Evolutionary conservation across 1,140 invertebrate species (phyloP).

Genomic region (Neocloeon triangulifer): DNA sequence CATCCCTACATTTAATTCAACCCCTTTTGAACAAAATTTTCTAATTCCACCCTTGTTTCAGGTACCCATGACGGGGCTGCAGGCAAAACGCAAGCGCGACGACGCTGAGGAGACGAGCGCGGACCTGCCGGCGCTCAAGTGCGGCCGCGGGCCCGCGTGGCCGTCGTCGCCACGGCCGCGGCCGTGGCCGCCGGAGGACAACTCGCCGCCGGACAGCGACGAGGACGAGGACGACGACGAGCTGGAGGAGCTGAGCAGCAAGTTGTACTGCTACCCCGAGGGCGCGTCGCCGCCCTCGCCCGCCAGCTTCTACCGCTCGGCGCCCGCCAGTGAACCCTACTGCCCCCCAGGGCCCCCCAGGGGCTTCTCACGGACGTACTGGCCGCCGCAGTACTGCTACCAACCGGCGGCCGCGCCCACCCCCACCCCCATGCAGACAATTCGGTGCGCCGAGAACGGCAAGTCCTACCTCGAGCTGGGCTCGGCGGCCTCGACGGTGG

Average conservation of each 20-base stretch:
- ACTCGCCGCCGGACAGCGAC: slow-evolving; percentile 17
- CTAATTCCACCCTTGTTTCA: not conserved
- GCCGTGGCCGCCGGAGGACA: slow-evolving; percentile 16
- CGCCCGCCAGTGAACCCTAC: slow-evolving; percentile 12
- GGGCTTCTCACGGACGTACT: slow-evolving; percentile 17
- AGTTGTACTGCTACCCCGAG: slow-evolving; percentile 24
- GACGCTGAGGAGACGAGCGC: slow-evolving; percentile 9
- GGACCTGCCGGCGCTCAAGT: slow-evolving; percentile 6
- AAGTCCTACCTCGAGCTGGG: slow-evolving; percentile 75
- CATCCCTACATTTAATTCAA: no score
- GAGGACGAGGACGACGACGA: slow-evolving; percentile 22
- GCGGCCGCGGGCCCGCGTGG: slow-evolving; percentile 12
- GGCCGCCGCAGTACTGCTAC: slow-evolving; percentile 12
- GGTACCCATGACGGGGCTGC: not conserved
- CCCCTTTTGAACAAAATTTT: no score
- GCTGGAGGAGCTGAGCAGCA: not conserved
- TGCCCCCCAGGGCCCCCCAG: slow-evolving; percentile 10
- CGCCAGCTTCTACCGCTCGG: slow-evolving; percentile 11
- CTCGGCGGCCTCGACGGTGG: slow-evolving; percentile 10
- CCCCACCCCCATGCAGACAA: slow-evolving; percentile 41
- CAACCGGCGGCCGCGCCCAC: slow-evolving; percentile 17
- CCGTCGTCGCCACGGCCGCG: slow-evolving; percentile 1
- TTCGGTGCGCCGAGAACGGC: slow-evolving; percentile 67
- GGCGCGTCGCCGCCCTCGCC: slow-evolving; percentile 12
- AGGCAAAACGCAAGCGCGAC: not conserved